These are phyloP conservation scores for Napeogenes inachia DNA, from an alignment of 2,888 invertebrate species.

Conservation along the genomic window DNA sequence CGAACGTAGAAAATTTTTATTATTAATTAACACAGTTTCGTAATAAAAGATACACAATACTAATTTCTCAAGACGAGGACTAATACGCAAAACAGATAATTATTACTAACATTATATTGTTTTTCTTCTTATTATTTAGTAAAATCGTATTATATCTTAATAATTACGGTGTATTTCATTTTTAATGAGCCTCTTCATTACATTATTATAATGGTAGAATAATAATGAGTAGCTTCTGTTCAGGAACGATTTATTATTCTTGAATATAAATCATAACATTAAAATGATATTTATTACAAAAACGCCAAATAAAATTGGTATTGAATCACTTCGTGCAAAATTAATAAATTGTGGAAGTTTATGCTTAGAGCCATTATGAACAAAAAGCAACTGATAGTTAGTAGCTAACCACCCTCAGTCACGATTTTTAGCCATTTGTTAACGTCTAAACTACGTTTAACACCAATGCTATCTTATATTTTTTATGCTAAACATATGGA, in stretches of 20 bases:
- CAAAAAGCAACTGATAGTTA: constrained; percentile 21
- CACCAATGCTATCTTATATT: constrained; percentile 8
- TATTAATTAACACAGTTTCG: no score
- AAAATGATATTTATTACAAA: constrained; percentile 4
- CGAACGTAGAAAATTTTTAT: no score
- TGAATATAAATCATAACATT: neutral
- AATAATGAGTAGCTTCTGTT: neutral
- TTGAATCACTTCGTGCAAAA: constrained; percentile 16
- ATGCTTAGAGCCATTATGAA: constrained; percentile 14
- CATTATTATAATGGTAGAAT: neutral
- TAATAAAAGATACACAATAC: no score
- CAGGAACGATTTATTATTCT: neutral
- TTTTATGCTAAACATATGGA: neutral
- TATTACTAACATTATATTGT: no score
- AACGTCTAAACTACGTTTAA: constrained; percentile 29
- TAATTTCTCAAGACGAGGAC: no score
- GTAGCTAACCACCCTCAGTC: constrained; percentile 27
- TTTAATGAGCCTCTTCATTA: constrained; percentile 5
- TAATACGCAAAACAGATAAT: no score
- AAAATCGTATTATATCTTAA: neutral
- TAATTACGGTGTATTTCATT: neutral
- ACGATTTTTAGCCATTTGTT: constrained; percentile 29
- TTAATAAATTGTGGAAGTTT: constrained; percentile 20
- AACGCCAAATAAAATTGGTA: constrained; percentile 7
- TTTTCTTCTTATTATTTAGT: neutral